Conservation (phyloP, 1,140 invertebrate species). For the Temnothorax nylanderi region DNA sequence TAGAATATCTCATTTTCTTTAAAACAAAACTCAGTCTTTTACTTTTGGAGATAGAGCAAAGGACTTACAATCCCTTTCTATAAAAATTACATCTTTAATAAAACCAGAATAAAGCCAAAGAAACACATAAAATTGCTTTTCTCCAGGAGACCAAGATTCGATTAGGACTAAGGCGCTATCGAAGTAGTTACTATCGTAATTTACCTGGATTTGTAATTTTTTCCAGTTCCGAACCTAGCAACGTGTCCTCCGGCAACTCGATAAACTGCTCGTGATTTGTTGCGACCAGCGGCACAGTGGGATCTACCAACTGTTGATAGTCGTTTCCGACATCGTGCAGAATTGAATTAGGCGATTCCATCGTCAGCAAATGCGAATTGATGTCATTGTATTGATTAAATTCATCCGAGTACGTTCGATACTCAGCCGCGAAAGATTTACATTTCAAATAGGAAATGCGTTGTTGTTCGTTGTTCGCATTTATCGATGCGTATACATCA, state of each 20-base stretch:
- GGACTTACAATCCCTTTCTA: background rate
- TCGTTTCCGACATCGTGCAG: conserved; percentile 40
- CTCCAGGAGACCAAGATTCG: background rate
- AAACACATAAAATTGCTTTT: background rate
- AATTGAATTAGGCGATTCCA: conserved; percentile 58
- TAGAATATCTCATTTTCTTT: background rate
- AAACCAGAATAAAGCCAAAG: background rate
- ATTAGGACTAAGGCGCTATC: background rate
- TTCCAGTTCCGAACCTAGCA: conserved; percentile 70
- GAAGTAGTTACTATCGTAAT: background rate
- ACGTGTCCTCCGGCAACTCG: conserved; percentile 63
- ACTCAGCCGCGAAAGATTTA: conserved; percentile 38
- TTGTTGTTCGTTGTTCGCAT: conserved; percentile 20
- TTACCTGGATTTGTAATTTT: conserved; percentile 68
- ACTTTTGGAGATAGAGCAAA: background rate
- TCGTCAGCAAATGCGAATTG: background rate
- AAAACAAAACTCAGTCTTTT: background rate
- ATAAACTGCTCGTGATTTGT: conserved; percentile 33
- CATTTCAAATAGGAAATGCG: conserved; percentile 46
- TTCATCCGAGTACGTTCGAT: background rate
- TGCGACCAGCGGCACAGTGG: background rate
- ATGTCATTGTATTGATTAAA: conserved; percentile 48
- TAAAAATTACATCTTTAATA: background rate
- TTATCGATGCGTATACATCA: background rate
- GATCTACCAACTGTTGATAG: conserved; percentile 66